A percentile compares a stretch with the other conserved stretches of the same genome.
These are phyloP conservation scores for Hydrolagus affinis DNA, from an alignment of 2,113 vertebrate genomes.

Conservation along the genomic window DNA sequence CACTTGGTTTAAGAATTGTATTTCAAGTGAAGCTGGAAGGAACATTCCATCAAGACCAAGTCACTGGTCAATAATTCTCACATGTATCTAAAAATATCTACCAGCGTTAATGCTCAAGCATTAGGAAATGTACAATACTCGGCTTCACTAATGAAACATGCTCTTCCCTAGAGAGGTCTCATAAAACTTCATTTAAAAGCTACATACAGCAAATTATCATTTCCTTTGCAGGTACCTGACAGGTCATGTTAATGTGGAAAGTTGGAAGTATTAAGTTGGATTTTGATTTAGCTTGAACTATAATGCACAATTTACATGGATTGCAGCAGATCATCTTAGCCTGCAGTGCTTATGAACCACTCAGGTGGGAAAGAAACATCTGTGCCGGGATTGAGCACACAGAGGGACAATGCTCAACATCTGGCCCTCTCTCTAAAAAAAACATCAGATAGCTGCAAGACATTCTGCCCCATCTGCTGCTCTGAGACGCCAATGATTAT, in stretches of 20 bases:
- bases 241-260: neutral
- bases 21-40: too few relatives aligned
- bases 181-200: neutral
- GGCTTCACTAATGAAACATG: neutral
- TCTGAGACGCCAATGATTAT: constrained; percentile 62
- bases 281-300: neutral
- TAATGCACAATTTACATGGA: constrained; percentile 43
- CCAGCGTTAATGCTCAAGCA: neutral
- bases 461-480: constrained; percentile 79
- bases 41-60: too few relatives aligned
- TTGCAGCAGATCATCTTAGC: constrained; percentile 68
- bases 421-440: constrained; percentile 66
- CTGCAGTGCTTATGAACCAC: constrained; percentile 64
- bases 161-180: neutral
- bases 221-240: neutral
- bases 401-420: constrained; percentile 76
- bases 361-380: constrained; percentile 81
- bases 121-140: neutral
- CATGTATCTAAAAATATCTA: too few relatives aligned
- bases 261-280: neutral
- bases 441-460: constrained; percentile 65
- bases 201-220: neutral
- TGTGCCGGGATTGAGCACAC: constrained; percentile 75
- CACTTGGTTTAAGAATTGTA: too few relatives aligned
- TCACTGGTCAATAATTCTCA: too few relatives aligned